phyloP scores from a whole-genome alignment of 1,140 invertebrate species.

The Diploscapter pachys region DNA sequence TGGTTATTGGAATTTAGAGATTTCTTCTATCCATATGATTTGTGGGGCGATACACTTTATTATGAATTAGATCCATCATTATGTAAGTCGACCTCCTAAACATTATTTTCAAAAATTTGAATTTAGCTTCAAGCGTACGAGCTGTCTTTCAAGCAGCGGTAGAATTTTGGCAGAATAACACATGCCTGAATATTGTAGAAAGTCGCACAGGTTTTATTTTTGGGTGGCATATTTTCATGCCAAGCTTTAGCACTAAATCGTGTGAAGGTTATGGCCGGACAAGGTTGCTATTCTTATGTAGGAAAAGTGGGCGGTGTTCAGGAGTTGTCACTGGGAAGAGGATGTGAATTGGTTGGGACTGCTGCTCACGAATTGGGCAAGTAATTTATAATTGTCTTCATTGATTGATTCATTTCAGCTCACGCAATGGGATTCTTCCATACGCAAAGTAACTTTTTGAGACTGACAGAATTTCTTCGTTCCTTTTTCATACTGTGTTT shows the following conservation, averaged over 20 bases:
- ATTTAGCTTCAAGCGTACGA: slow-evolving; percentile 15
- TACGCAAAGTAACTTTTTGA: slow-evolving; percentile 8
- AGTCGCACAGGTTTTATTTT: background rate
- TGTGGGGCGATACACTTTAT: no score
- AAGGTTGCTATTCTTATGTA: slow-evolving; percentile 17
- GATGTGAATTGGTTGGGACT: slow-evolving; percentile 21
- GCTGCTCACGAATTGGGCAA: background rate
- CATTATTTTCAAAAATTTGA: no score
- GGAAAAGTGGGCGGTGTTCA: slow-evolving; percentile 18
- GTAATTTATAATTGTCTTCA: background rate
- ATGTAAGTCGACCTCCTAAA: no score
- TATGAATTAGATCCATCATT: no score
- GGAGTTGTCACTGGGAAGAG: slow-evolving; percentile 15
- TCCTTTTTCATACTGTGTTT: no score
- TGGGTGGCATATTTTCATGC: no score
- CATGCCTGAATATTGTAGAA: slow-evolving; percentile 18
- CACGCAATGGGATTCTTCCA: slow-evolving; percentile 37
- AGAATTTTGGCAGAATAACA: slow-evolving; percentile 21
- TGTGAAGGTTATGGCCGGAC: slow-evolving; percentile 13
- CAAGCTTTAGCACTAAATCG: slow-evolving; percentile 1
- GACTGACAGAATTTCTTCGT: no score
- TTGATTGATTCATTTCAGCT: slow-evolving; percentile 18
- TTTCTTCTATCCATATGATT: no score
- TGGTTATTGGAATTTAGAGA: no score
- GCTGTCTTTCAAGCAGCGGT: slow-evolving; percentile 10